Percentiles rank a stretch among this genome's conserved stretches.
Conservation (phyloP, 64 coral and sea anemone species). For the Dendronephthya gigantea region DNA sequence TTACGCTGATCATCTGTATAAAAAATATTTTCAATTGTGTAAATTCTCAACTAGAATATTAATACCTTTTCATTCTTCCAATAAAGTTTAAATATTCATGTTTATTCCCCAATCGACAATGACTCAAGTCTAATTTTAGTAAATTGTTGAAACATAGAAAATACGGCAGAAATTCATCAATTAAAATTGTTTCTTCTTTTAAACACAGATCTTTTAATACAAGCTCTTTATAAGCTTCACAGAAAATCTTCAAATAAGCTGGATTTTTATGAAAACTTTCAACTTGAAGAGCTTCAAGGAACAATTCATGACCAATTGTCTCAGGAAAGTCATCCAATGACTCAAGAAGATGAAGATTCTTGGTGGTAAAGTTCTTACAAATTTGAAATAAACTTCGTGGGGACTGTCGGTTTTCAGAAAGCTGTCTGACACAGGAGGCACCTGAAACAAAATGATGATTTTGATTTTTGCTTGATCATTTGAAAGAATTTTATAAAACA, state of each 20-base stretch:
- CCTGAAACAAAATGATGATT: not conserved
- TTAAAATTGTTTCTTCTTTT: not conserved
- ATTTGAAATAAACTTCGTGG: not conserved
- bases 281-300: not conserved
- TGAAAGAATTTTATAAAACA: too few relatives aligned
- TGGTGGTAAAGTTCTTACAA: not conserved
- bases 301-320: not conserved
- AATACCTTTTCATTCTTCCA: slow-evolving; percentile 1
- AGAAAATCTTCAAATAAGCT: not conserved
- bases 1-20: too few relatives aligned
- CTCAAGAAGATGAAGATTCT: slow-evolving; percentile 4
- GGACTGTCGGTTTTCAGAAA: not conserved
- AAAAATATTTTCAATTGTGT: too few relatives aligned
- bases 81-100: slow-evolving; percentile 9
- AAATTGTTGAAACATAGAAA: not conserved
- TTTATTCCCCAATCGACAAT: not conserved
- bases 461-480: not conserved
- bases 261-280: not conserved
- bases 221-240: not conserved
- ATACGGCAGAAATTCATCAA: not conserved
- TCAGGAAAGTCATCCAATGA: not conserved
- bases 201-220: not conserved
- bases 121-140: not conserved
- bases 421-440: not conserved
- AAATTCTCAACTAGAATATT: not conserved